phyloP scores from a whole-genome alignment of 2,797 vertebrate species.

The Pantherophis alleghaniensis region DNA sequence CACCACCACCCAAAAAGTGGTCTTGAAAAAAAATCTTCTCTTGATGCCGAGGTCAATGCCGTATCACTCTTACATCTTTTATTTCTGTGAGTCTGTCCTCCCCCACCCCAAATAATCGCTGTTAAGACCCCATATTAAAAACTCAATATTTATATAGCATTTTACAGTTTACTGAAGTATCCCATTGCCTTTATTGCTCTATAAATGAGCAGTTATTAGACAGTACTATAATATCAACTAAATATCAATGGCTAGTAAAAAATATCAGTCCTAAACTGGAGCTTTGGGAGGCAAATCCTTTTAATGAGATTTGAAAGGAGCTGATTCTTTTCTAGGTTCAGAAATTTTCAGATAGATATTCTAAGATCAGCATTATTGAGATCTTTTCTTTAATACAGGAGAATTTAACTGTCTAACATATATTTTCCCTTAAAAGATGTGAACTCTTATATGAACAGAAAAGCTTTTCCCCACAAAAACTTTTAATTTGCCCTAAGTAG shows the following conservation, averaged over 20 bases:
- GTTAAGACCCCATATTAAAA: background rate
- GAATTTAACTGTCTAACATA: constrained; percentile 47
- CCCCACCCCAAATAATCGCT: background rate
- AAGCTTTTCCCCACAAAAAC: constrained; percentile 42
- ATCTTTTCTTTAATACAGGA: constrained; percentile 28
- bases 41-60: background rate
- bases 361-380: background rate
- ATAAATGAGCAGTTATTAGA: background rate
- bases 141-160: background rate
- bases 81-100: background rate
- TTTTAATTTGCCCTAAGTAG: constrained; percentile 57
- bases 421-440: constrained; percentile 51
- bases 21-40: background rate
- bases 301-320: background rate
- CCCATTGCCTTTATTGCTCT: background rate
- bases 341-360: constrained; percentile 14
- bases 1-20: background rate
- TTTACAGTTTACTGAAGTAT: background rate
- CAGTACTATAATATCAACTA: background rate
- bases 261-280: background rate
- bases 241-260: background rate
- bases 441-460: constrained; percentile 56
- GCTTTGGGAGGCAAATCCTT: constrained; percentile 12
- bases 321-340: constrained; percentile 2
- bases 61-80: background rate